Evolutionary conservation across 2,888 invertebrate genomes (phyloP), one percentile per base, ranked within the genome.

Genomic region (Catocala sponsa): DNA sequence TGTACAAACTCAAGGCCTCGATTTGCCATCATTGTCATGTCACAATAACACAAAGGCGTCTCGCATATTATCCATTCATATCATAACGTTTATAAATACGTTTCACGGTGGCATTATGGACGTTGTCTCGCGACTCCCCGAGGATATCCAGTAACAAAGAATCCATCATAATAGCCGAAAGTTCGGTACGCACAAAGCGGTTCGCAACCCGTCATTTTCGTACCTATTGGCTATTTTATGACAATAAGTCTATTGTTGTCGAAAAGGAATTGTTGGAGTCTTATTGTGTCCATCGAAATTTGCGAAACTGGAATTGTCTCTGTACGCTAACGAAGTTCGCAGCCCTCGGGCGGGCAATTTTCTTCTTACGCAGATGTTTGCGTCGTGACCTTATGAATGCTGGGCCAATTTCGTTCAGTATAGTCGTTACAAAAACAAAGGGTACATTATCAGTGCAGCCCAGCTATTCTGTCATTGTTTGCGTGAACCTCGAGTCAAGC

Each of bases 191-290:
- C 76, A 90, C 91, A 91, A 91, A 89, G 89, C 84, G 74, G 80
- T 81, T 86, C 87, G 85, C 89, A 93, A 94, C 94, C 94, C 91
- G 92, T 93, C 92, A 94, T 94, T 92, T 94, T 92, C 88, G 86
- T 91, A 91, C 89, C 91, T 92, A 94, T 93, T 92, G 94, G 93
- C 93, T 92, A 94, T 94, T 91, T 93, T 94, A 91, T 87, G 88
- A 94, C 92, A 94, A 94, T 92, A 90, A 87, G 83, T 71, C 78
- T 82, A 89, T 94, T 94, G 92, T 93, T 85, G 76, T 79, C 72
- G 72, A 76, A 76, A 76, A 79, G 76, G 82, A 84, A 90, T 90
- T 91, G 86, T 83, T 83, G 81, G 76, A 80, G 77, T 72, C 67
- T 86, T 82, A 90, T 92, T 92, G 88, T 90, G 83, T 76, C 80